phyloP scores from a whole-genome alignment of 2,113 vertebrate species.

The Neofelis nebulosa region DNA sequence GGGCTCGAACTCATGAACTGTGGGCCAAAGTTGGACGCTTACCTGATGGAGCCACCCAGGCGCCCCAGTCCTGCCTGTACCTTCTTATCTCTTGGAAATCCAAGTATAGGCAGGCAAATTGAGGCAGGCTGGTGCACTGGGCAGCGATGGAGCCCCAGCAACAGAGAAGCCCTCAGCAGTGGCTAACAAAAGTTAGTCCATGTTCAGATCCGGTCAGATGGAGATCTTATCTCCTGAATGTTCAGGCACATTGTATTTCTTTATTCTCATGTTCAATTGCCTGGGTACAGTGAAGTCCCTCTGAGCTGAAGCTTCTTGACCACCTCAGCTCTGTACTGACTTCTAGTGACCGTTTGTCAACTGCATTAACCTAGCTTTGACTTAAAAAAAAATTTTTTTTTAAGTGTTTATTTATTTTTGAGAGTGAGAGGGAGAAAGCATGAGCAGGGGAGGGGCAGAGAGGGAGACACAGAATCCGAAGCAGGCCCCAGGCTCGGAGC shows the following conservation, averaged over 20 bases:
- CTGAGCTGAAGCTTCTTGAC: background rate
- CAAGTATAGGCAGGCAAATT: background rate
- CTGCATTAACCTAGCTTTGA: background rate
- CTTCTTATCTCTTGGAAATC: background rate
- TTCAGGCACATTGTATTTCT: accelerated
- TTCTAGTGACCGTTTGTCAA: background rate
- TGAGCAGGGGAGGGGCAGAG: too few species aligned
- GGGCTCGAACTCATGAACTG: too few species aligned
- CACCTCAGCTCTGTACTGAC: background rate
- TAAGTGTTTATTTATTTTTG: too few species aligned
- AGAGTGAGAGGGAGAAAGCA: too few species aligned
- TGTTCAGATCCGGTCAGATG: background rate
- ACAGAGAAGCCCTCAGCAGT: background rate
- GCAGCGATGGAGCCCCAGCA: background rate
- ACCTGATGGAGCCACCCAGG: too few species aligned
- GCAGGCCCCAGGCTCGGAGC: too few species aligned
- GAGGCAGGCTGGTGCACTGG: background rate
- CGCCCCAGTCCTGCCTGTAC: background rate
- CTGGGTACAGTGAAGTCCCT: background rate
- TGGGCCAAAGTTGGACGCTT: too few species aligned
- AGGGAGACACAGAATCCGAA: too few species aligned
- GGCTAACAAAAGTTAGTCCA: background rate
- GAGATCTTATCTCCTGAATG: background rate
- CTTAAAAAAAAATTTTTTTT: background rate
- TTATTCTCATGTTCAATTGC: accelerated